phyloP scores from a whole-genome alignment of 2,797 vertebrate species.

The Huso huso region DNA sequence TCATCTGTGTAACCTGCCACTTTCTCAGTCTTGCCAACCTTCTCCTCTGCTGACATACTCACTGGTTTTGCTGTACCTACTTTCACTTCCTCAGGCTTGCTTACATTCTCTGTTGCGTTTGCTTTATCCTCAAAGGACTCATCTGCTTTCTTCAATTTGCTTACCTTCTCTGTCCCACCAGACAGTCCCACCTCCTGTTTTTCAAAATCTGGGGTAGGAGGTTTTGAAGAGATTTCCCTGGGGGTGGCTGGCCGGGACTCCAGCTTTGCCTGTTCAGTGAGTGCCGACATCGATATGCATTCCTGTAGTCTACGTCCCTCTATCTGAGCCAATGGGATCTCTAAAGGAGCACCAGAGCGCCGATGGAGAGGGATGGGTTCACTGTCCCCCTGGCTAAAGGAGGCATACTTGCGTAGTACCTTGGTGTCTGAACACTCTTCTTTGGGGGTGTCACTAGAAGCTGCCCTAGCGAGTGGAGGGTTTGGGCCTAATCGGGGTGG shows the following conservation, averaged over 20 bases:
- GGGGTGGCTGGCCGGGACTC: conserved; percentile 56
- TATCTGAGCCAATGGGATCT: conserved; percentile 79
- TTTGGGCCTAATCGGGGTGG: conserved; percentile 50
- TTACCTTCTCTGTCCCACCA: conserved; percentile 24
- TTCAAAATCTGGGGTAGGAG: conserved; percentile 38
- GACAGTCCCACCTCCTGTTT: conserved; percentile 21
- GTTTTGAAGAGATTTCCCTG: conserved; percentile 47
- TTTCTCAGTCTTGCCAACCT: conserved; percentile 50
- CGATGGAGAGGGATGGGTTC: conserved; percentile 82
- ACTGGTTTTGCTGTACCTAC: conserved; percentile 43
- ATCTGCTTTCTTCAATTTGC: conserved; percentile 41
- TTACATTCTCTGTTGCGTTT: conserved; percentile 30
- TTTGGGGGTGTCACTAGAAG: conserved; percentile 77
- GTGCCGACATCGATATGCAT: conserved; percentile 83
- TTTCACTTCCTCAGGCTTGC: conserved; percentile 35
- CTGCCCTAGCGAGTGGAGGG: conserved; percentile 72
- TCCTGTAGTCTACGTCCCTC: conserved; percentile 79
- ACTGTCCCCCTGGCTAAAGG: conserved; percentile 86
- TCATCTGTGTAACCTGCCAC: conserved; percentile 55
- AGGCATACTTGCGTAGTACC: conserved; percentile 84
- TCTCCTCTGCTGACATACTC: conserved; percentile 40
- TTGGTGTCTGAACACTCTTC: conserved; percentile 67
- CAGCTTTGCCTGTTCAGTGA: conserved; percentile 66
- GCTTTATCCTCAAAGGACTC: conserved; percentile 30
- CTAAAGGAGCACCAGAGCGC: conserved; percentile 81